A percentile compares a stretch with the other conserved stretches of the same genome.
phyloP scores from a whole-genome alignment of 2,113 vertebrate species.

The Nettapus auritus region DNA sequence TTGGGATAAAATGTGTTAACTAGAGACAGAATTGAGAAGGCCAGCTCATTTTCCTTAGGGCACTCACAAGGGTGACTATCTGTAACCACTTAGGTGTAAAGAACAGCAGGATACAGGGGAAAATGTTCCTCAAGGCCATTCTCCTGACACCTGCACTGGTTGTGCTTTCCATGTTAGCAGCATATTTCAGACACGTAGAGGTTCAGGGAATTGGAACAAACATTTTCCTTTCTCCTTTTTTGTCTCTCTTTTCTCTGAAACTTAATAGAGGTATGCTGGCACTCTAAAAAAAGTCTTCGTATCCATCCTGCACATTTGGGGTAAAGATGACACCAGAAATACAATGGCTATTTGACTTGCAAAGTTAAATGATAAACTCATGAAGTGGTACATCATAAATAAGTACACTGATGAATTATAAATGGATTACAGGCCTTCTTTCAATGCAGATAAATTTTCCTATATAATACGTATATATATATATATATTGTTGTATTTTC shows the following conservation, averaged over 20 bases:
- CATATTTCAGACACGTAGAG: not conserved
- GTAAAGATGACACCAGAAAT: not conserved
- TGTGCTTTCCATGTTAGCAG: not conserved
- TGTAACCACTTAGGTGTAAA: not conserved
- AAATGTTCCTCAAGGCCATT: not conserved
- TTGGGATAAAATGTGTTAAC: not conserved
- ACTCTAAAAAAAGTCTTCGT: not conserved
- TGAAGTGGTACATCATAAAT: not conserved
- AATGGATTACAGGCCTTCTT: not conserved
- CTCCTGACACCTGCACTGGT: not conserved
- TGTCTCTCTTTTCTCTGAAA: not conserved
- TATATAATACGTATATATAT: not conserved
- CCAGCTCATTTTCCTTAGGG: not conserved
- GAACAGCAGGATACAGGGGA: not conserved
- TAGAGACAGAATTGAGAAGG: not conserved
- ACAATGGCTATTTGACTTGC: not conserved
- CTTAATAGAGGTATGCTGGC: not conserved
- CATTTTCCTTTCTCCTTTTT: not conserved
- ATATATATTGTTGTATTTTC: not conserved
- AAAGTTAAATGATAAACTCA: not conserved
- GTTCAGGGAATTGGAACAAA: not conserved
- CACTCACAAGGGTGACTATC: fast-evolving
- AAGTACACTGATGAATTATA: not conserved
- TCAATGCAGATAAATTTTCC: not conserved
- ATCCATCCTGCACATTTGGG: not conserved